Evolutionary conservation across 2,113 vertebrate genomes (phyloP).

Genomic region (Recurvirostra avosetta): DNA sequence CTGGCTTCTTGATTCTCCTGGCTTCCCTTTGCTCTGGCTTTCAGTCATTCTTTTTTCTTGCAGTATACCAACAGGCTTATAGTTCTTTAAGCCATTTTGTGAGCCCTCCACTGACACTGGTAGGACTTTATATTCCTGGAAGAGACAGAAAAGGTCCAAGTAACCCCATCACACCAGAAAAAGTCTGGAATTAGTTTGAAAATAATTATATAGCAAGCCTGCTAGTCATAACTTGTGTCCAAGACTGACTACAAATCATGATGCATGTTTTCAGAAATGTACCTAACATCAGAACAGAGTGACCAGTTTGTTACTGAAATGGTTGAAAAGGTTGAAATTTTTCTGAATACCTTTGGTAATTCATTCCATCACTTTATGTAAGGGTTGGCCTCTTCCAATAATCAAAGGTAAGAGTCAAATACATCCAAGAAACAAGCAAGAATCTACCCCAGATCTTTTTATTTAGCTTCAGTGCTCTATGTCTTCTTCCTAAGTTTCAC

Average conservation of each 20-base stretch:
- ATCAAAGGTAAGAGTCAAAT: neutral
- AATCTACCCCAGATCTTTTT: neutral
- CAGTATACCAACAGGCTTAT: neutral
- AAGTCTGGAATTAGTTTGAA: neutral
- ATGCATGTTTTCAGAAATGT: neutral
- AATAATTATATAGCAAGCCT: neutral
- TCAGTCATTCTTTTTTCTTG: neutral
- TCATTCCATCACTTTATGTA: neutral
- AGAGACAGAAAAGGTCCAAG: neutral
- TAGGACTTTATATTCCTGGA: neutral
- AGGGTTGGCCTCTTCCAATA: neutral
- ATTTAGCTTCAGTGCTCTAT: neutral
- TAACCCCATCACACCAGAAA: neutral
- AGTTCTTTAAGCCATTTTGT: neutral
- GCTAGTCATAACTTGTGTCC: neutral
- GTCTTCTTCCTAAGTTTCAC: neutral
- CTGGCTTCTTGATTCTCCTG: neutral
- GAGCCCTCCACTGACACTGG: neutral
- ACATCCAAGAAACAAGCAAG: neutral
- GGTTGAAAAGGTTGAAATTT: neutral
- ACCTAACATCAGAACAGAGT: neutral
- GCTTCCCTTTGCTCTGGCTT: neutral
- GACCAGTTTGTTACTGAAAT: neutral
- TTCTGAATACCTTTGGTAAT: neutral
- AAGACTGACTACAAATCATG: neutral